Base-by-base conservation (phyloP, 2,888 invertebrate species). In the Diadegma fenestrale region DNA sequence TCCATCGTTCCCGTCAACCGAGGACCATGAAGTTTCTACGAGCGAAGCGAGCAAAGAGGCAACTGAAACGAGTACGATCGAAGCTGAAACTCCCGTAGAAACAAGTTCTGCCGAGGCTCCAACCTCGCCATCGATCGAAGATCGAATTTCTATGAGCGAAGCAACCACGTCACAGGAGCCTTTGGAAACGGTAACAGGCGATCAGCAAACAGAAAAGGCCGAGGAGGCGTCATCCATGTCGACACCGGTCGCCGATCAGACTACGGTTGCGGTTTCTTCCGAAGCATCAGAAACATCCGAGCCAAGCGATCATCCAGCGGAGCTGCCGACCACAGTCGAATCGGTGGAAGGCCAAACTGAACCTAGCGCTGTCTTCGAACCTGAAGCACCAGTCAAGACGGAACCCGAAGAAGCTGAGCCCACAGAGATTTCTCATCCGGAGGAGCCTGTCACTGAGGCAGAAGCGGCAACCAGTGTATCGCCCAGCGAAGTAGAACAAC, bases 251-350 rank as follows among this genome's bases (percentile, higher is more conserved):
- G 45, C 79, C 41, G 83, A 85, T 71, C 58, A 81, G 76, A 69
- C 82, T 45, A 54, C 85, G 37, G 82, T 69, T 68, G 33, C n/a
- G 26, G 79, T 86, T 61, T 45, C 87, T 19, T 64, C 83, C n/a
- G 88, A 82, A 80, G 68, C 80, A 22, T 17, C 83, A 19, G 76
- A 84, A 80, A 82, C 82, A 68, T 33, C 85, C 45, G 84, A 63
- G 48, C 33, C 48, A n/a, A 64, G 80, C 26, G 85, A 83, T 8
- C 86, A 88, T 78, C 54, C 82, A 66, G 78, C 76, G 79, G 69
- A 69, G 7, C 19, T 58, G 14, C 26, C 58, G 37, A 75, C 80
- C 12, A 10, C 66, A 33, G 41, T 17, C 3, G 37, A n/a, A 19
- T 26, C 68, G 12, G 14, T 14, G 2, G 80, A 58, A 37, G 43